Percentiles rank a stretch among this genome's conserved stretches.
Evolutionary conservation across 2,113 vertebrate species (phyloP).

Genomic region (Tetraodon nigroviridis): DNA sequence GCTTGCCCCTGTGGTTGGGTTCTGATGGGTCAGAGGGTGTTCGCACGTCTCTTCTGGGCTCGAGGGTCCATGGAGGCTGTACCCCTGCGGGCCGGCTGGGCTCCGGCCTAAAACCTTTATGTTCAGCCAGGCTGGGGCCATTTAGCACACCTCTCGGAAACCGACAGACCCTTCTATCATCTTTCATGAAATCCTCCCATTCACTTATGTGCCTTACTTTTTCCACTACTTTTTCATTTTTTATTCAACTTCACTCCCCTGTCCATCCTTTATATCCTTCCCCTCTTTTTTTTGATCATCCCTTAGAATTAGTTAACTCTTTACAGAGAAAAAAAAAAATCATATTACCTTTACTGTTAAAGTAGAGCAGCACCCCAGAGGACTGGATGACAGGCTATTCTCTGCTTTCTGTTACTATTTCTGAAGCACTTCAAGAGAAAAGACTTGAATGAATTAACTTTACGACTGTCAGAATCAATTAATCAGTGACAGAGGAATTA

Average conservation of each 20-base stretch:
- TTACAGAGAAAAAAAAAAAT: constrained; percentile 23
- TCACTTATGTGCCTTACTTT: not conserved
- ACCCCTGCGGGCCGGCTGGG: constrained; percentile 15
- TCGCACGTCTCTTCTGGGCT: constrained; percentile 46
- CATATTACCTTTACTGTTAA: constrained; percentile 47
- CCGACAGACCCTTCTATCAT: not conserved
- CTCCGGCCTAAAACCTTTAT: constrained; percentile 36
- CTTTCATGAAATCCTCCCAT: not conserved
- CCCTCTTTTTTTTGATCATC: not conserved
- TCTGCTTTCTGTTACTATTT: constrained; percentile 58
- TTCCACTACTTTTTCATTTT: not conserved
- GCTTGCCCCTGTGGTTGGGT: constrained; percentile 37
- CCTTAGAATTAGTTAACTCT: not conserved
- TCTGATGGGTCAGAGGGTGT: constrained; percentile 46
- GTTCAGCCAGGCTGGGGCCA: constrained; percentile 21
- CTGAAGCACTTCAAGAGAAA: constrained; percentile 58
- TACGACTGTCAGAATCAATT: constrained; percentile 52
- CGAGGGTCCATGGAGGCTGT: constrained; percentile 10
- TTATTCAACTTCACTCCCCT: too few species aligned
- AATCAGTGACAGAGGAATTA: constrained; percentile 32
- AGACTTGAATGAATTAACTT: constrained; percentile 47
- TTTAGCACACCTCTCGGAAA: constrained; percentile 20
- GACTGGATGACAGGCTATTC: constrained; percentile 58
- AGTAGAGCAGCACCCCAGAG: constrained; percentile 68
- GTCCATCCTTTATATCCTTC: too few species aligned